Conservation (phyloP, 2,797 vertebrate species). For the Florisuga fusca region DNA sequence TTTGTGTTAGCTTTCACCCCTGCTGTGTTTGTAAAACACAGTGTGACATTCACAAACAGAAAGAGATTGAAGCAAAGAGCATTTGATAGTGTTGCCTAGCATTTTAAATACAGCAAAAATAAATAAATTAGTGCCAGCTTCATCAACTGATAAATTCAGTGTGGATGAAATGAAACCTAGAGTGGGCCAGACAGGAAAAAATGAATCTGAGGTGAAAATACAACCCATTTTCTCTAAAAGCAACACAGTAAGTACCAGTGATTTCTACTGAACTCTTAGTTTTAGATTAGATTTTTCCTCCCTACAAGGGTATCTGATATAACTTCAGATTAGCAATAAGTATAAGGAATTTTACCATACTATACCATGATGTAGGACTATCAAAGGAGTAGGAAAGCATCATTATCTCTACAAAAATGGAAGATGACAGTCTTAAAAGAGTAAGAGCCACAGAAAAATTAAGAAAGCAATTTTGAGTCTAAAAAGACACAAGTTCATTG, state of each 20-base stretch:
- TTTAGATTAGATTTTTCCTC: neutral
- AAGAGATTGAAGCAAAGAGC: neutral
- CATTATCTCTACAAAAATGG: neutral
- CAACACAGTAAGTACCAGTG: neutral
- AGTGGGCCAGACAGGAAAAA: neutral
- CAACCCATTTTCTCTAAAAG: neutral
- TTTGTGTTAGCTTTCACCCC: slow-evolving; percentile 35
- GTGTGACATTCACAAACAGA: slow-evolving; percentile 23
- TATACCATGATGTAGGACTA: neutral
- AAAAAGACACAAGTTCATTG: neutral
- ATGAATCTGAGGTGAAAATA: neutral
- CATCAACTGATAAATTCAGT: neutral
- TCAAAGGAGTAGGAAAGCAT: neutral
- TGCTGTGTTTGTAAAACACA: slow-evolving; percentile 30
- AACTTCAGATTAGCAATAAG: neutral
- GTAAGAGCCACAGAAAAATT: neutral
- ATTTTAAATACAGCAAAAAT: neutral
- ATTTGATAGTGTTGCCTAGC: neutral
- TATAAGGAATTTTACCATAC: neutral
- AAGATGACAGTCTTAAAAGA: neutral
- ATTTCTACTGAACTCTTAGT: neutral
- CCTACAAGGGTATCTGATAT: neutral
- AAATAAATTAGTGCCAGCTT: neutral
- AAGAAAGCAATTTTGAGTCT: neutral
- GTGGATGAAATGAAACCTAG: neutral